phyloP scores from a whole-genome alignment of 2,113 vertebrate genomes.

The Cyanoramphus novaezelandiae region DNA sequence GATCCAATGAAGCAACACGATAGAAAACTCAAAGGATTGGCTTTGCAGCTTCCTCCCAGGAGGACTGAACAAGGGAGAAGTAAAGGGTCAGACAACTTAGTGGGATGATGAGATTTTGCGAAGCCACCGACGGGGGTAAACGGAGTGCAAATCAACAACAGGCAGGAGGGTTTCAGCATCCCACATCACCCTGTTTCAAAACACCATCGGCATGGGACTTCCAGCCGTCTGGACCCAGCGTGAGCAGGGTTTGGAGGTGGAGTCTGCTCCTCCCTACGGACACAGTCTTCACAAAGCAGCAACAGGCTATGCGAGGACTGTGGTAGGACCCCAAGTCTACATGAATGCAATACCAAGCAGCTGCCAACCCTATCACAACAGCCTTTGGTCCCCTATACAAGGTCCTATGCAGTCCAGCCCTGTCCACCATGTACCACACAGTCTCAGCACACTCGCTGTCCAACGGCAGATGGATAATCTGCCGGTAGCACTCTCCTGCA shows the following conservation, averaged over 20 bases:
- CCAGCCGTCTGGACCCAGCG: rapidly evolving
- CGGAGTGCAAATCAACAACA: neutral
- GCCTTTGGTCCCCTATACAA: neutral
- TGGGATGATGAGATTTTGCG: neutral
- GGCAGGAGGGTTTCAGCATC: neutral
- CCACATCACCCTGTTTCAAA: rapidly evolving
- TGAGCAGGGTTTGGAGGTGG: neutral
- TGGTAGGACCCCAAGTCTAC: neutral
- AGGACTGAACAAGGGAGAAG: neutral
- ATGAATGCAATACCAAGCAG: rapidly evolving
- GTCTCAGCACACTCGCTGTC: neutral
- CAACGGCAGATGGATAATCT: neutral
- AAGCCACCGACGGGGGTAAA: neutral
- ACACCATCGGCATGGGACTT: neutral
- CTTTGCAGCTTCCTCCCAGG: neutral
- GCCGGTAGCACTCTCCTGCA: rapidly evolving
- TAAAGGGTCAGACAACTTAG: neutral
- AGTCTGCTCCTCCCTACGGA: neutral
- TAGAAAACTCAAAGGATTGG: neutral
- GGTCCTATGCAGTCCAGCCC: neutral
- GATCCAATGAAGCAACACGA: neutral
- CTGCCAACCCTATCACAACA: neutral
- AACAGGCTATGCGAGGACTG: rapidly evolving
- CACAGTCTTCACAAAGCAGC: neutral
- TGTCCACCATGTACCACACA: rapidly evolving